Conservation (phyloP, 92 coral and sea anemone genomes). For the Desmophyllum pertusum region DNA sequence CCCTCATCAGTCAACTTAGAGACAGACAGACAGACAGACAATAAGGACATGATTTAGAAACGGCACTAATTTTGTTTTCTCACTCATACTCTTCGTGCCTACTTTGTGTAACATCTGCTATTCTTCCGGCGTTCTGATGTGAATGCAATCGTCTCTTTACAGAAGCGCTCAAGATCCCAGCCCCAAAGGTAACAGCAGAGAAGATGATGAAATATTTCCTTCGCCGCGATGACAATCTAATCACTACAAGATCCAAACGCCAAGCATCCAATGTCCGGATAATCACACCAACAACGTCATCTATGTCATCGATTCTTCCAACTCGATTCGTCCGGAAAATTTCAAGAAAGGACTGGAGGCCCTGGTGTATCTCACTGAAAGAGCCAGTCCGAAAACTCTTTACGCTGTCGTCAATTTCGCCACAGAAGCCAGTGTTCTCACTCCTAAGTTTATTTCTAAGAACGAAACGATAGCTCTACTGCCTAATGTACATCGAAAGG, state of each 20-base stretch:
- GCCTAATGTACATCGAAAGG: conserved; percentile 35
- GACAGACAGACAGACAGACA: background rate
- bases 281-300: conserved; percentile 47
- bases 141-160: background rate
- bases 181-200: conserved; percentile 31
- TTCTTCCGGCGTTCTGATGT: background rate
- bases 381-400: conserved; percentile 47
- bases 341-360: conserved; percentile 57
- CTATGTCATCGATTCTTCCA: conserved; percentile 65
- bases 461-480: conserved; percentile 34
- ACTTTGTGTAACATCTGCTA: background rate
- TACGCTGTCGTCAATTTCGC: conserved; percentile 68
- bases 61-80: background rate
- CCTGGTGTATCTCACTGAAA: conserved; percentile 42
- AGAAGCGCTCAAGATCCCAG: conserved; percentile 46
- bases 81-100: too few relatives aligned
- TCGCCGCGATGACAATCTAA: conserved; percentile 8
- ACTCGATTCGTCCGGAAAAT: conserved; percentile 51
- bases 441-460: conserved; percentile 21
- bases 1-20: too few relatives aligned
- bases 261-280: conserved; percentile 14
- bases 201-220: conserved; percentile 58
- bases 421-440: conserved; percentile 37
- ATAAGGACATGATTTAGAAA: background rate
- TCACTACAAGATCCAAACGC: conserved; percentile 19